Base-by-base conservation (phyloP, 2,888 invertebrate genomes). In the Athalia circularis region DNA sequence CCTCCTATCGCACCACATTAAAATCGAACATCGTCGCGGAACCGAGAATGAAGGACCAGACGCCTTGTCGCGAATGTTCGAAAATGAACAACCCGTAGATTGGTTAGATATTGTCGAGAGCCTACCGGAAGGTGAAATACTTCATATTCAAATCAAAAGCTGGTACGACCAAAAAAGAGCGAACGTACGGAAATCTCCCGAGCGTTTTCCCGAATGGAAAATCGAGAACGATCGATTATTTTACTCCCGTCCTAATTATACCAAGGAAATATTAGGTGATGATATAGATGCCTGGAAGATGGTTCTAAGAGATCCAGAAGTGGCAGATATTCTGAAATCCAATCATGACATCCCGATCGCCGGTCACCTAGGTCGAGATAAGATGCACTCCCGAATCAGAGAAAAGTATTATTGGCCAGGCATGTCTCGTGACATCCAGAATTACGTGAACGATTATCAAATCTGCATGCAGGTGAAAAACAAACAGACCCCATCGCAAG, bases 331-430 rank as follows among this genome's bases (percentile, higher is more conserved):
- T 3, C 8, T 43, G 9, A 9, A 62, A 15, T 15, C 15, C 2
- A 62, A 62, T 7, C 62, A 62, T 9, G 29, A 62, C 29, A 62
- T 29, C n/a, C n/a, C n/a, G n/a, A 62, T 9, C 62, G 43, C 64
- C 7, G 29, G 62, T 43, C 62, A 62, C 0, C 9, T 62, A 62
- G 62, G 62, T 3, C 8, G 8, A 5, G 54, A 54, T 3, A 54
- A 54, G 2, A 54, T 5, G 11, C 11, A 54, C 5, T 11, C 6
- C 8, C 29, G 62, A 5, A 29, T 62, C 15, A 9, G 9, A 4
- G 2, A 15, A 62, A 9, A 29, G 9, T 62, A 62, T 29, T 62
- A 62, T 29, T 62, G 62, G 62, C 62, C 62, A 4, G 62, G 7
- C 7, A 64, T 64, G 64, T 11, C 11, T 11, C 15, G 11, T 6